A percentile compares a stretch with the other conserved stretches of the same genome.
phyloP scores from a whole-genome alignment of 1,140 invertebrate species.

The Hestina assimilis region DNA sequence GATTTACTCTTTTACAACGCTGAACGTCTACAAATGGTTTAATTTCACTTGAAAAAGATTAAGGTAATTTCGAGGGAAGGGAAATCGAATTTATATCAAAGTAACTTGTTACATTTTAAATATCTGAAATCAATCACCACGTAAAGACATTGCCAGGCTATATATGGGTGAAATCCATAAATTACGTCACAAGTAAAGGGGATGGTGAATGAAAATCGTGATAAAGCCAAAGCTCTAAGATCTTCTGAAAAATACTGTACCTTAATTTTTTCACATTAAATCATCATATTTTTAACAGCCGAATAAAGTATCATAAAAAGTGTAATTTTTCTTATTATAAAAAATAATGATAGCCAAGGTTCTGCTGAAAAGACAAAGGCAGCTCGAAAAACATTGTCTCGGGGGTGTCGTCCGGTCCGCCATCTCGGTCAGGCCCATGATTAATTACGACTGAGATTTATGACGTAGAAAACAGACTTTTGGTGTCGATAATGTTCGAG shows the following conservation, averaged over 20 bases:
- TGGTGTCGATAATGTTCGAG: conserved; percentile 64
- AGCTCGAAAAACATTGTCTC: conserved; percentile 50
- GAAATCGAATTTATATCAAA: conserved; percentile 16
- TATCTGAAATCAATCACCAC: too few relatives aligned
- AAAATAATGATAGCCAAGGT: conserved; percentile 28
- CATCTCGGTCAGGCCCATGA: conserved; percentile 48
- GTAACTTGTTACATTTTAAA: conserved; percentile 22
- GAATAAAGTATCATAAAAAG: neutral
- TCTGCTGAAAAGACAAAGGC: conserved; percentile 37
- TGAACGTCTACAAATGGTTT: conserved; percentile 65
- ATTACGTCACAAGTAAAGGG: too few relatives aligned
- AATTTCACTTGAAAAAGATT: conserved; percentile 57
- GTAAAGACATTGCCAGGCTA: too few relatives aligned
- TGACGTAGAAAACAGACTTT: conserved; percentile 50
- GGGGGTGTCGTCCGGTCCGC: conserved; percentile 37
- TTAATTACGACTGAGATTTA: conserved; percentile 59
- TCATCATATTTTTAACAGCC: neutral
- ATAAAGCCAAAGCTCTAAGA: too few relatives aligned
- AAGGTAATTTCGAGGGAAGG: conserved; percentile 39
- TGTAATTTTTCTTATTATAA: conserved; percentile 32
- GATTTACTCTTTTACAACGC: conserved; percentile 50
- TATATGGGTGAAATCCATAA: too few relatives aligned
- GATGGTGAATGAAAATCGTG: too few relatives aligned
- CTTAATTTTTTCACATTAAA: conserved; percentile 2
- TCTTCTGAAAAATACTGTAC: too few relatives aligned